Base-by-base conservation (phyloP, 1,140 invertebrate species). In the Cherax destructor region DNA sequence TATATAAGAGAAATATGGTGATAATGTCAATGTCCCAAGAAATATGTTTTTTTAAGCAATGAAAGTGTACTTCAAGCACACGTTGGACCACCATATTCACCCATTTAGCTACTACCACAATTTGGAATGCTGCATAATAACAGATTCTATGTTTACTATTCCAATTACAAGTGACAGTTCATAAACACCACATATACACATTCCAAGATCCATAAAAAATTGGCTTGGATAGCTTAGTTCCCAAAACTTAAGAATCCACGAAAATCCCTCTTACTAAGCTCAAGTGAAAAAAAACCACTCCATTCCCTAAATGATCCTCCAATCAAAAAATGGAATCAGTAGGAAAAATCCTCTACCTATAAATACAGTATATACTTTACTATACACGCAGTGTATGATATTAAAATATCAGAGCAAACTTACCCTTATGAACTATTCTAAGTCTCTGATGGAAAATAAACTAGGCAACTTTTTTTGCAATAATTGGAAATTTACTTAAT, bases 341-440 rank as follows among this genome's bases (percentile, higher is more conserved):
- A 79, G 77, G 77, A 79, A 79, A 79, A 79, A 79, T 79, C 50
- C 50, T 4, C 77, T 79, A 79, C 47, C 30, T 79, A 79, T 79
- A 79, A 79, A 79, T 79, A 41, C 30, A 41, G 30, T 41, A 79
- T 79, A 79, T 79, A 49, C 13, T 50, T 79, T 50, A 79, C 18
- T n/a, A 79, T 79, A 79, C 77, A 79, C 77, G 47, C 77, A 79
- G 77, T 79, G 77, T 79, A 79, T 79, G 69, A 74, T 74, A 79
- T 79, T 52, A 79, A 79, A 79, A 79, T 79, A 52, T 79, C 77
- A 79, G 77, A 79, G 77, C 77, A 50, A 52, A 50, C 77, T 50
- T 24, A 79, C 30, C 21, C 3, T 79, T 79, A 52, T 52, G 18
- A 30, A 74, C 69, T 74, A 74, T 74, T 74, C 69, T 74, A 74